These are phyloP conservation scores for Sebastiscus albofasciatus DNA, from an alignment of 2,797 vertebrate genomes.

Conservation along the genomic window DNA sequence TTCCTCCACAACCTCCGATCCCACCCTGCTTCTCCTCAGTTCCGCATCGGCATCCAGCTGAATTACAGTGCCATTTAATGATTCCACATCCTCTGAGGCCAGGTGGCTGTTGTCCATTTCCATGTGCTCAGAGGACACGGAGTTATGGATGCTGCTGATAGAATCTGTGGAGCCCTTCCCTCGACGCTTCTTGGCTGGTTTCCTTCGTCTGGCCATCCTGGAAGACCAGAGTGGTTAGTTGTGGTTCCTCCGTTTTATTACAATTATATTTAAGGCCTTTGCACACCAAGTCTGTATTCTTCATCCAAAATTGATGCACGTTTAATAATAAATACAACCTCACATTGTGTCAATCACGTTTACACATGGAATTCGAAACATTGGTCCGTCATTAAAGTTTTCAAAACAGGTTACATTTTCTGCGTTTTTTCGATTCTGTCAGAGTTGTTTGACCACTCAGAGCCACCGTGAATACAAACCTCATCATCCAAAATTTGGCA, in stretches of 20 bases:
- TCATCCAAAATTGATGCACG: too few relatives aligned
- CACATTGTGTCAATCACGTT: too few relatives aligned
- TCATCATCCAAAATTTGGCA: too few relatives aligned
- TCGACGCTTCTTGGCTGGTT: slow-evolving; percentile 88
- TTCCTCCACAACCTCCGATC: slow-evolving; percentile 58
- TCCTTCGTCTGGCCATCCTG: slow-evolving; percentile 93
- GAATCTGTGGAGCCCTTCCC: slow-evolving; percentile 83
- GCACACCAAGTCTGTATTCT: neutral
- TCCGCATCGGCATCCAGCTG: slow-evolving; percentile 45
- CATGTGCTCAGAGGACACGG: slow-evolving; percentile 69
- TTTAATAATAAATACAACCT: too few relatives aligned
- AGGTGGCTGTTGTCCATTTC: slow-evolving; percentile 57
- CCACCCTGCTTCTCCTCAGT: slow-evolving; percentile 53
- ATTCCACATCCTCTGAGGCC: slow-evolving; percentile 44
- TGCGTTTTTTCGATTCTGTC: fast-evolving
- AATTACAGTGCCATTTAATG: slow-evolving; percentile 42
- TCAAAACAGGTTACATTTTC: too few relatives aligned
- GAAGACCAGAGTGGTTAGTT: slow-evolving; percentile 7
- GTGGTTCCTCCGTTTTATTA: neutral
- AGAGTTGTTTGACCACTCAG: too few relatives aligned
- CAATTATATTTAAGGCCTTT: neutral
- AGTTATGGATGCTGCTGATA: slow-evolving; percentile 66
- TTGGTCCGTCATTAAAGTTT: too few relatives aligned
- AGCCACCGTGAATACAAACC: too few relatives aligned
- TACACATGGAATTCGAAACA: too few relatives aligned